phyloP scores from a whole-genome alignment of 2,888 invertebrate species.

The Dryocosmus kuriphilus region DNA sequence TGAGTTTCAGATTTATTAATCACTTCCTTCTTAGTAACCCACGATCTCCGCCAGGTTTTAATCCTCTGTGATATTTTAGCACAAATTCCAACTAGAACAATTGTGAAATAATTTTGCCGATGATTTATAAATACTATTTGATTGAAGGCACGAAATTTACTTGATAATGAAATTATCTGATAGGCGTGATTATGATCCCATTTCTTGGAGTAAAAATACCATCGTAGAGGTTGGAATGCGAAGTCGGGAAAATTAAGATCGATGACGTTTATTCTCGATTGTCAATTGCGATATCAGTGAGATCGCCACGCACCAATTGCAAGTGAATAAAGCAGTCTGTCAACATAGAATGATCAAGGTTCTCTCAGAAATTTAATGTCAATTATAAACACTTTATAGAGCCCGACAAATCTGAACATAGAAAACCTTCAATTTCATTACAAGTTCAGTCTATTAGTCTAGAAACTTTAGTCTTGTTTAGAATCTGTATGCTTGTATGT shows the following conservation, averaged over 20 bases:
- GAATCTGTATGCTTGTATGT: too few relatives aligned
- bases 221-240: not conserved
- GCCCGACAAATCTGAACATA: not conserved
- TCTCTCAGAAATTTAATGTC: slow-evolving; percentile 13
- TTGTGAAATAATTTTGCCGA: not conserved
- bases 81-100: not conserved
- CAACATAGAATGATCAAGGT: slow-evolving; percentile 25
- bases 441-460: not conserved
- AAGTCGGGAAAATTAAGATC: not conserved
- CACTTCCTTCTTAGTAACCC: slow-evolving; percentile 16
- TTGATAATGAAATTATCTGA: not conserved
- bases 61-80: not conserved
- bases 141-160: too few relatives aligned
- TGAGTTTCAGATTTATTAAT: slow-evolving; percentile 24
- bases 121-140: not conserved
- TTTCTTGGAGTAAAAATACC: not conserved
- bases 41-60: slow-evolving; percentile 7
- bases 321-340: not conserved
- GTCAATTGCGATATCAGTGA: slow-evolving; percentile 21
- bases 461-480: not conserved
- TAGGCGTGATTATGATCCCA: not conserved
- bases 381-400: slow-evolving; percentile 30
- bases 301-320: slow-evolving; percentile 24
- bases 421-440: not conserved
- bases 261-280: not conserved